Evolutionary conservation across 2,113 vertebrate species (phyloP), one percentile per base, ranked within the genome.

Genomic region (Vireo altiloquus): DNA sequence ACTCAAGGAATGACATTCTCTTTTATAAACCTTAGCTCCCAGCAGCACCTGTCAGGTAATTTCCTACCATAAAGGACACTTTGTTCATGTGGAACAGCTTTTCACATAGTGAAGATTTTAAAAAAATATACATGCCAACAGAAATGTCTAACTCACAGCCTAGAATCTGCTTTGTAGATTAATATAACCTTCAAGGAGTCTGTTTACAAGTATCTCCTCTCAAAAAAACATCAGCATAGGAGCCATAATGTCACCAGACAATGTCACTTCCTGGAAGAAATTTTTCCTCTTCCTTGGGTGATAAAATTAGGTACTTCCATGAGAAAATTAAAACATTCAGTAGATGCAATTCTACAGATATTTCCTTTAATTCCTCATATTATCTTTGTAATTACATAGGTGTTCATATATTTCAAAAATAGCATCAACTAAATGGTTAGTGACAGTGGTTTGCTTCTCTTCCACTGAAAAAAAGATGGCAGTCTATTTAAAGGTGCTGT

Each of bases 181-280:
- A 95, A 77, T 82, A 24, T 89, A 86, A 77, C 25, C 82, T 96
- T 97, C 68, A 76, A 75, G 33, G 30, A 92, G 7, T 69, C 66
- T 96, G 57, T 95, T 93, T 92, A 78, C 82, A 95, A 70, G 39
- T 49, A 7, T 92, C 35, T 94, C 77, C 33, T 87, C 95, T 89
- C 61, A 79, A 68, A 90, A 94, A n/a, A 83, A 3, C 3, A 11
- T 92, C 68, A 46, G 7, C 28, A 49, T 25, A 20, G 89, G 86
- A 84, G 49, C 69, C 1, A 0, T 74, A 81, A 19, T 94, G 71
- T 68, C 79, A 89, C 47, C 77, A 83, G 40, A 93, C 33, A 95
- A 94, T 97, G 50, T 59, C 89, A 97, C 40, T 30, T 80, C 22
- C 31, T 86, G 17, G 37, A 82, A 79, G 44, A 64, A 78, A 54